These are phyloP conservation scores for Kuschelorhynchus macadamiae DNA, from an alignment of 2,888 invertebrate species.

Conservation along the genomic window DNA sequence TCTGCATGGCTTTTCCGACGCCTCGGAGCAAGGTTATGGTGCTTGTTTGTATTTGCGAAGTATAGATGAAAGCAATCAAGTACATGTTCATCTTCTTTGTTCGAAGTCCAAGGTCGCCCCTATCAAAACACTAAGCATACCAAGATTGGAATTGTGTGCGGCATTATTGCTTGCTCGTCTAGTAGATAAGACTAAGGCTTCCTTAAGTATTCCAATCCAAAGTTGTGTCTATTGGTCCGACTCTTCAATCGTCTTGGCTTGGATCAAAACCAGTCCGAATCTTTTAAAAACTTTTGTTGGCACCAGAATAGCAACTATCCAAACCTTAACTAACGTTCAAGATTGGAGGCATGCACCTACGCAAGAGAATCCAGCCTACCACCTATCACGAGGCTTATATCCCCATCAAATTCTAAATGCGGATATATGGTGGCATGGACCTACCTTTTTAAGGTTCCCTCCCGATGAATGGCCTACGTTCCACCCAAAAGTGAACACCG, in stretches of 20 bases:
- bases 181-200: slow-evolving; percentile 31
- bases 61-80: neutral
- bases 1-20: too few species aligned
- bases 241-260: slow-evolving; percentile 46
- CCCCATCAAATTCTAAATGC: slow-evolving; percentile 15
- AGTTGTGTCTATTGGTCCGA: slow-evolving; percentile 46
- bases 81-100: slow-evolving; percentile 10
- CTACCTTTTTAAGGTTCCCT: neutral
- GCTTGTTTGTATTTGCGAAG: slow-evolving; percentile 10
- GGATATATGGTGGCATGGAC: neutral
- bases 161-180: slow-evolving; percentile 44
- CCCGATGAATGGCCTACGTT: neutral
- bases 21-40: slow-evolving; percentile 5
- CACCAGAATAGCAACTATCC: slow-evolving; percentile 51
- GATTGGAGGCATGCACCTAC: neutral
- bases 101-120: slow-evolving; percentile 40
- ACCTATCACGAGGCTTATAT: slow-evolving; percentile 41
- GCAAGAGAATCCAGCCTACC: too few species aligned
- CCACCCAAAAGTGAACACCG: too few species aligned
- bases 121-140: slow-evolving; percentile 45
- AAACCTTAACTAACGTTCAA: slow-evolving; percentile 18
- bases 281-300: slow-evolving; percentile 49
- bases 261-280: slow-evolving; percentile 46
- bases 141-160: slow-evolving; percentile 49
- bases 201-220: slow-evolving; percentile 26